These are phyloP conservation scores for Galeopsomyia nigrocyanea DNA, from an alignment of 2,888 invertebrate genomes.

Conservation along the genomic window DNA sequence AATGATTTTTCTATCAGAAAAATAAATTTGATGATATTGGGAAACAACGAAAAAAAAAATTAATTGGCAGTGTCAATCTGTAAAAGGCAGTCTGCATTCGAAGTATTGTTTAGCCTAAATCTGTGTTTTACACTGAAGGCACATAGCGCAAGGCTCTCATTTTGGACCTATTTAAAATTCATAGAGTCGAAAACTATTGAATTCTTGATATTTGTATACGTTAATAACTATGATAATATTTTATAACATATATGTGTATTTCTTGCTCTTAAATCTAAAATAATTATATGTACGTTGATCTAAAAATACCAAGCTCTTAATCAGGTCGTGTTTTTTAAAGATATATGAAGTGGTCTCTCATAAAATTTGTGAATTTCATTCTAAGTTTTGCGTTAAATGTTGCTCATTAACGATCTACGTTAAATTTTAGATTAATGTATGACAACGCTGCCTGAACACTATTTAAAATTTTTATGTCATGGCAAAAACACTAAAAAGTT, in stretches of 20 bases:
- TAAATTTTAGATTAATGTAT: constrained; percentile 20
- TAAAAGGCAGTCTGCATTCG: constrained; percentile 46
- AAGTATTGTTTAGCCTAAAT: constrained; percentile 58
- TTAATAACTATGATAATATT: too few species aligned
- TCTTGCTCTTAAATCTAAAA: too few species aligned
- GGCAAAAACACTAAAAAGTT: too few species aligned
- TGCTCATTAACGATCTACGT: constrained; percentile 39
- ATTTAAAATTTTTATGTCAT: too few species aligned
- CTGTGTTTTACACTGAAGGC: constrained; percentile 67
- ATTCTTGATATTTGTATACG: too few species aligned
- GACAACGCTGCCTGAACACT: too few species aligned
- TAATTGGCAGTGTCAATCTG: background rate
- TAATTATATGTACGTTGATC: background rate
- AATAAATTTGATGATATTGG: too few species aligned
- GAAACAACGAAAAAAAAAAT: background rate
- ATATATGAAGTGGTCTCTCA: constrained; percentile 12
- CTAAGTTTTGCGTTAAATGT: too few species aligned
- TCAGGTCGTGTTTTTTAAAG: background rate
- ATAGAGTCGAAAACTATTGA: constrained; percentile 1
- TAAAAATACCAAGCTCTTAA: constrained; percentile 42
- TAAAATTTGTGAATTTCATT: constrained; percentile 4
- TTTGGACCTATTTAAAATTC: constrained; percentile 62
- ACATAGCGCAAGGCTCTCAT: constrained; percentile 67
- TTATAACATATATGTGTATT: too few species aligned
- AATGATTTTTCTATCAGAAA: too few species aligned